phyloP scores from a whole-genome alignment of 2,797 vertebrate genomes.

The Alfaro cultratus region DNA sequence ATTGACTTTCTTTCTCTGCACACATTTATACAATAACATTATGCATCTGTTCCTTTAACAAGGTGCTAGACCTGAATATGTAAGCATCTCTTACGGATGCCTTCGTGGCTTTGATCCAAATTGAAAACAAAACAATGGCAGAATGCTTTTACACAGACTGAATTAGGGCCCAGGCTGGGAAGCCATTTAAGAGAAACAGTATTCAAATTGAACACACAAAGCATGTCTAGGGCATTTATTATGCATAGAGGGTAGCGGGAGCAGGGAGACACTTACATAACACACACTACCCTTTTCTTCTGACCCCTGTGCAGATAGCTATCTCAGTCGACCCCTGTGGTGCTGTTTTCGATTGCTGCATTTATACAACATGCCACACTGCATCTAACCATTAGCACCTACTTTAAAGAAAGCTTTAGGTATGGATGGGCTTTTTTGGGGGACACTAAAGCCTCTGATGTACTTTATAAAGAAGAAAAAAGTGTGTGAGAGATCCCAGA shows the following conservation, averaged over 20 bases:
- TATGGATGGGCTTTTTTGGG: not conserved
- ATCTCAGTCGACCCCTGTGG: constrained; percentile 47
- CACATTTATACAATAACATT: not conserved
- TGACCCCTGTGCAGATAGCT: constrained; percentile 65
- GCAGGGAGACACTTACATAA: constrained; percentile 79
- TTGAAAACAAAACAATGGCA: constrained; percentile 56
- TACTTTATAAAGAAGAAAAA: not conserved
- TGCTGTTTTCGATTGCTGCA: constrained; percentile 45
- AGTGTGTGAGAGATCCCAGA: not conserved
- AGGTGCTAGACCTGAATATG: constrained; percentile 47
- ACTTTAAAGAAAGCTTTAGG: not conserved
- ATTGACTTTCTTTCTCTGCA: not conserved
- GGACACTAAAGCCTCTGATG: not conserved
- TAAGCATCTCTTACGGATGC: constrained; percentile 33
- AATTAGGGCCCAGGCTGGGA: constrained; percentile 58
- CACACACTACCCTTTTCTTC: constrained; percentile 74
- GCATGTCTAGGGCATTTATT: constrained; percentile 79
- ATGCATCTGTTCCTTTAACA: constrained; percentile 36
- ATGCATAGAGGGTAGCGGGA: constrained; percentile 75
- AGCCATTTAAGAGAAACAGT: constrained; percentile 72
- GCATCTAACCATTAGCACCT: constrained; percentile 3
- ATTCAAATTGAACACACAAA: constrained; percentile 76
- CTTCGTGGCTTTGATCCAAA: constrained; percentile 67
- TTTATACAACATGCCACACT: constrained; percentile 48
- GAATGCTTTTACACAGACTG: constrained; percentile 71